Base-by-base conservation (phyloP, 1,140 invertebrate genomes). In the Heterodera schachtii region DNA sequence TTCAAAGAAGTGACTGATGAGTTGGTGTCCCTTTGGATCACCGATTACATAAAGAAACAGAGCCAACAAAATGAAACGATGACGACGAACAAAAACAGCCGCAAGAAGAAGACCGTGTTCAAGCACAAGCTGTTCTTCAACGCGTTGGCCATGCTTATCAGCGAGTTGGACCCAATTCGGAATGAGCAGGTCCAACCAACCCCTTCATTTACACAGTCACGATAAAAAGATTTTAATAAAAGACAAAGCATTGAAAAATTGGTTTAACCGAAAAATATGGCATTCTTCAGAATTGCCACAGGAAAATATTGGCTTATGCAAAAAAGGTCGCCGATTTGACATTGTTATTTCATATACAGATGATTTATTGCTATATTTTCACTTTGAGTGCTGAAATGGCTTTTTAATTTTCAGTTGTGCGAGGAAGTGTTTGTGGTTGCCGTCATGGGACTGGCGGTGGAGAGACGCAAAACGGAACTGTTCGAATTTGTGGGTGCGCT, bases 1-100 rank as follows among this genome's bases (percentile, higher is more conserved):
- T 64, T 81, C 46, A 78, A 71, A 31, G 79, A 81, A 49, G 71
- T 81, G 74, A 64, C 75, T 3, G 44, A 52, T 21, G 49, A 80
- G 67, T 81, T 81, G 60, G 21, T 81, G 73, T 41, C 60, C 21
- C 41, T 78, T 57, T 81, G 73, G 79, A 60, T 81, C 46, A 80
- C 16, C 21, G 41, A 67, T 16, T 73, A 73, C 52, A 80, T 60
- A 3, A 60, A 81, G n/a, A 21, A 46, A 52, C 73, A 81, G 13
- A 8, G 11, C 31, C 41, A 47, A 41, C 47, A 80, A 8, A 60
- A 19, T 21, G 47, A 46, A 21, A 11, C 31, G 19, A 81, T 44
- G 44, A 73, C 78, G 31, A 31, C 31, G 31, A 31, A 31, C 31
- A 31, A 31, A 41, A 7, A 11, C 41, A 60, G 0, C 52, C 75